Evolutionary conservation across 2,888 invertebrate species (phyloP).

Genomic region (Chromoteleia sp.): DNA sequence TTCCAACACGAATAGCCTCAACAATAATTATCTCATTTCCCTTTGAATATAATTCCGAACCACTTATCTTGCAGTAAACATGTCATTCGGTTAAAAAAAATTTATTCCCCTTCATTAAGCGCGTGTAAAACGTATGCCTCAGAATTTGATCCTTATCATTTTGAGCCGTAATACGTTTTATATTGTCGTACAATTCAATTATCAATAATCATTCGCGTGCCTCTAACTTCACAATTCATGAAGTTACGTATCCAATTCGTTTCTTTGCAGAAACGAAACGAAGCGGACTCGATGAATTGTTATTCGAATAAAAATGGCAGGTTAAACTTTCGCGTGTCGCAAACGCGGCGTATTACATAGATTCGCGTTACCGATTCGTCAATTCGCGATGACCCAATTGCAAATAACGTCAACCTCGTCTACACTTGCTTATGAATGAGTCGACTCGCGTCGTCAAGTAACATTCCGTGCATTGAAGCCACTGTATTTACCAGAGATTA

Average conservation of each 20-base stretch:
- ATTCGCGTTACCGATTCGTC: slow-evolving; percentile 74
- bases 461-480: slow-evolving; percentile 22
- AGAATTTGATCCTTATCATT: slow-evolving; percentile 14
- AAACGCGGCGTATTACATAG: slow-evolving; percentile 64
- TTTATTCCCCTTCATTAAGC: slow-evolving; percentile 3
- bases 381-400: slow-evolving; percentile 74
- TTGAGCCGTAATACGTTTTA: slow-evolving; percentile 13
- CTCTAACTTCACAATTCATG: slow-evolving; percentile 27
- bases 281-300: slow-evolving; percentile 31
- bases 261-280: slow-evolving; percentile 2
- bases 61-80: slow-evolving; percentile 12
- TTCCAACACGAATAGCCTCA: not conserved
- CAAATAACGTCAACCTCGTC: slow-evolving; percentile 41
- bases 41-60: slow-evolving; percentile 3
- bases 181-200: slow-evolving; percentile 36
- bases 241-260: slow-evolving; percentile 32
- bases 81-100: not conserved
- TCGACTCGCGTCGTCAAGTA: slow-evolving; percentile 22
- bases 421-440: slow-evolving; percentile 44
- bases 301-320: slow-evolving; percentile 33
- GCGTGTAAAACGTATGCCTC: slow-evolving; percentile 5
- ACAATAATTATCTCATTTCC: not conserved
- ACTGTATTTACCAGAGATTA: slow-evolving; percentile 43
- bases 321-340: slow-evolving; percentile 34
- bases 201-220: slow-evolving; percentile 50